Base-by-base conservation (phyloP, 1,140 invertebrate species). In the Drosophila prosaltans region DNA sequence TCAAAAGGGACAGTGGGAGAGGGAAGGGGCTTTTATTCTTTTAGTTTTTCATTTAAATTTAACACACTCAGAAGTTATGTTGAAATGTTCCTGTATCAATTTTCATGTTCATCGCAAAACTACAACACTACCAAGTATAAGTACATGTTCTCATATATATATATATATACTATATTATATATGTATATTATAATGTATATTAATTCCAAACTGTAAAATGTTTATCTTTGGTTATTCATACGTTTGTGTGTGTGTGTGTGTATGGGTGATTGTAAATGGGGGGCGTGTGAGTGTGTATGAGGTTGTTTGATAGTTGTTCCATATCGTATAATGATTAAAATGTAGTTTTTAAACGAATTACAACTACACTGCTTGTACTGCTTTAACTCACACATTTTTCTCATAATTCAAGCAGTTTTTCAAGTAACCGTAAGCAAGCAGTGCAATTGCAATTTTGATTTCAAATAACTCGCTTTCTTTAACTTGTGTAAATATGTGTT, bases 41-140 rank as follows among this genome's bases (percentile, higher is more conserved):
- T 51, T 9, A 26, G 45, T 51, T 51, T 51, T 51, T 66, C 43
- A 39, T 66, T 67, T 72, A 81, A 81, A 80, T 80, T 74, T 82
- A 89, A 84, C 78, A 89, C 84, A 89, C 84, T 89, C 85, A 79
- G 84, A 89, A 89, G 78, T 84, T 71, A 65, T 81, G 80, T 67
- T 81, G 84, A 89, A 90, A 89, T 78, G 83, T 89, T 90, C 85
- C 85, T 89, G 84, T 89, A 90, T 89, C 84, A 77, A 75, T 82
- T 88, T 86, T 86, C 65, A 66, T 40, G 41, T 40, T 45, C 26
- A 62, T 75, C 69, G 72, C 74, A 51, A 80, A 84, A 79, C 81
- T 85, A 86, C 82, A 86, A 85, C 79, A 75, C 82, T 86, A 86
- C 82, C 40, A 59, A 78, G 78, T 62, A 81, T 81, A 85, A 85